Conservation (phyloP, 2,888 invertebrate genomes). For the Sphaerophoria taeniata region DNA sequence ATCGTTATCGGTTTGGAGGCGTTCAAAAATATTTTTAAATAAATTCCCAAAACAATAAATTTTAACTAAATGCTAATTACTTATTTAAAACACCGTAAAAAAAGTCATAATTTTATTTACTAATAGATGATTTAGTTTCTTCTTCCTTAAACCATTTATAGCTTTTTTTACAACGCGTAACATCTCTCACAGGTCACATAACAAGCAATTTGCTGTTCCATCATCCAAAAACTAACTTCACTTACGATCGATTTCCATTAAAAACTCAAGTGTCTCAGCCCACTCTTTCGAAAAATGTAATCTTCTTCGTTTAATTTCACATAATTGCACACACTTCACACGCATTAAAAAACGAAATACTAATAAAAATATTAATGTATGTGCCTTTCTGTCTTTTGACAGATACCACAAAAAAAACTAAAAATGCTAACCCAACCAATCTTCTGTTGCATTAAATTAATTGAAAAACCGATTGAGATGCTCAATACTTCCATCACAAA, state of each 20-base stretch:
- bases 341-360: conserved; percentile 30
- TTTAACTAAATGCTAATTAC: too few relatives aligned
- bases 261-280: conserved; percentile 16
- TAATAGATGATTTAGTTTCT: too few relatives aligned
- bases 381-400: conserved; percentile 28
- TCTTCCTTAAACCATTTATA: too few relatives aligned
- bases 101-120: too few relatives aligned
- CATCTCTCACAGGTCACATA: conserved; percentile 48
- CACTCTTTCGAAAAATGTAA: neutral
- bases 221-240: neutral
- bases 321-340: conserved; percentile 58
- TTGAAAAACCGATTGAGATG: conserved; percentile 64
- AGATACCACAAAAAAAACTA: conserved; percentile 19
- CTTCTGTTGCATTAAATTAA: conserved; percentile 54
- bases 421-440: conserved; percentile 13
- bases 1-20: too few relatives aligned
- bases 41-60: too few relatives aligned
- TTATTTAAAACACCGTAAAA: too few relatives aligned
- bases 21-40: too few relatives aligned
- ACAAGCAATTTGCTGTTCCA: conserved; percentile 15
- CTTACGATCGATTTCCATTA: neutral
- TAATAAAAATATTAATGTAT: neutral
- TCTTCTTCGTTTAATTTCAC: conserved; percentile 50
- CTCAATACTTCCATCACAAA: conserved; percentile 15
- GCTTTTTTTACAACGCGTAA: neutral